Evolutionary conservation across 2,797 vertebrate genomes (phyloP), one percentile per base, ranked within the genome.

Genomic region (Coregonus sp.): DNA sequence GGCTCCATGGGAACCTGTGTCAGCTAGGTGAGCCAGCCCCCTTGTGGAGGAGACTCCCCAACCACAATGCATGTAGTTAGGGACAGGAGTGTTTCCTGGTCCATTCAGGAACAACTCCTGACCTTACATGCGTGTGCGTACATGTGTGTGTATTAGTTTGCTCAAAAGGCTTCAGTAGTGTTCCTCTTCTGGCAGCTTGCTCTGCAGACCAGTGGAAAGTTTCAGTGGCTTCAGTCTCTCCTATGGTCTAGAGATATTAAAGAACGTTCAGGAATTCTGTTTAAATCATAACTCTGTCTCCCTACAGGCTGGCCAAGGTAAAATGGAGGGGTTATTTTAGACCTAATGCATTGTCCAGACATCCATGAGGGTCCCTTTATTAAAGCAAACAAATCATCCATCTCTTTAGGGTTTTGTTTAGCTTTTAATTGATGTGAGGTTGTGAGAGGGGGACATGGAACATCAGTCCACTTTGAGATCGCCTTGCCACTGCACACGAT

Each of bases 1-100:
- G 94, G 5, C 87, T 93, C 79, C 84, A 82, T 65, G 94, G 91
- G 89, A 82, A 94, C 54, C 80, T 80, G 74, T 93, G 92, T 85
- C 91, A 90, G 78, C 89, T 88, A 29, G 87, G 94, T 94, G 86
- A 91, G 89, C 90, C 73, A 37, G 68, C 1, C 4, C 5, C 16
- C 5, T 11, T 47, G 40, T 47, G 40, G 40, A 11, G 40, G 40
- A 47, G 40, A 47, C 9, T 47, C 3, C 29, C 25, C 1, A 20
- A 63, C 6, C 59, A 3, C 59, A 63, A 63, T n/a, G 16, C 52
- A 56, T 56, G 52, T 56, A 56, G 18, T 16, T 56, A 56, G 40
- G 40, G 40, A 47, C 40, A 47, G 40, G 40, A 47, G 9, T 47
- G 9, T 47, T 47, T 47, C 40, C 9, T 11, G 40, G 40, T 47